Evolutionary conservation across 2,797 vertebrate genomes (phyloP), one percentile per base, ranked within the genome.

Genomic region (Bovichtus diacanthus): DNA sequence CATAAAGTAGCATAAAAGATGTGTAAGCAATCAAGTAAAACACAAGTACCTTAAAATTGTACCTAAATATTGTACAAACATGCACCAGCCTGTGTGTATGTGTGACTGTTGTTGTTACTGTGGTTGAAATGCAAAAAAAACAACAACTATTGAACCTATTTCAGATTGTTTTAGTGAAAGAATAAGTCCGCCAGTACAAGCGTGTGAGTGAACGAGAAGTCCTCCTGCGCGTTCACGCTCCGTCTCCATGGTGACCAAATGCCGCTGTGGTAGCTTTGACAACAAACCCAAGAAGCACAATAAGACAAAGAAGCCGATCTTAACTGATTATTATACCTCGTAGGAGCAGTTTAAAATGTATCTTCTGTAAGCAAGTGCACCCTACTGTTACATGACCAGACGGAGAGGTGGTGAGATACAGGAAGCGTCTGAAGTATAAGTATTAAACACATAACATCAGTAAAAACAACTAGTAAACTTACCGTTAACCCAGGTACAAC

Each of bases 231-330:
- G 93, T 90, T 81, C 94, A 85, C 83, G 83, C 51, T 29, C 38
- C 65, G 76, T 96, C 75, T 86, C 95, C 86, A 94, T 94, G 91
- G 94, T 72, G 65, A 95, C 93, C 74, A 46, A 70, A 83, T 49
- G 88, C 70, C 78, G 86, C 87, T 21, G 56, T 58, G 56, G 68
- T 41, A 43, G 66, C 27, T 53, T 70, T 25, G 38, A 90, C 75
- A 93, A 90, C 85, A 92, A 93, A 90, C 82, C 47, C 16, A 9
- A 58, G 25, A 60, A 44, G 38, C 38, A 39, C 60, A 50, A 74
- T 9, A 71, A 76, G 2, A 21, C 23, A 2, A 67, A 65, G 1
- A 66, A 50, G 9, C 1, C n/a, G 25, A 55, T 2, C 2, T 43
- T 16, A 50, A 11, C 2, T 1, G 6, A n/a, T 63, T 31, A 44